Evolutionary conservation across 2,888 invertebrate genomes (phyloP).

Genomic region (Philhelius pedissequus): DNA sequence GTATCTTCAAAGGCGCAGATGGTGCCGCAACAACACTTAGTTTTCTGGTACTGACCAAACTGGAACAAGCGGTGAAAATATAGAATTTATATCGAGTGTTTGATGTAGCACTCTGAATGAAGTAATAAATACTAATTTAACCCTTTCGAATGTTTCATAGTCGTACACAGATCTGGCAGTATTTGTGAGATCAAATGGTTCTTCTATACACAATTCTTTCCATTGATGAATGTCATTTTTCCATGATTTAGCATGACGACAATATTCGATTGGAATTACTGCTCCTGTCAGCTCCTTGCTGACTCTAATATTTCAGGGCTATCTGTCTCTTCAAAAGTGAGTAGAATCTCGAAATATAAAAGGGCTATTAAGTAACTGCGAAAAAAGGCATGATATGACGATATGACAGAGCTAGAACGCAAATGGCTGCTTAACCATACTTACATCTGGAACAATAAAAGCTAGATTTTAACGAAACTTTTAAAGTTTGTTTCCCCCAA

Average conservation of each 20-base stretch:
- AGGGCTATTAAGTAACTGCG: no score
- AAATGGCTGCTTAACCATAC: no score
- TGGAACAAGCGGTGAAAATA: constrained; percentile 73
- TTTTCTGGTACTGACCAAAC: constrained; percentile 25
- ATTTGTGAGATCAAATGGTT: constrained; percentile 97
- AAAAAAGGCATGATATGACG: no score
- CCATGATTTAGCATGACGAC: constrained; percentile 83
- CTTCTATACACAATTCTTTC: constrained; percentile 96
- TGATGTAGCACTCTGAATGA: constrained; percentile 75
- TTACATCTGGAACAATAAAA: no score
- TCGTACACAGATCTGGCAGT: constrained; percentile 97
- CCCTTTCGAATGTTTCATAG: constrained; percentile 77
- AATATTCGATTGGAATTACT: constrained; percentile 86
- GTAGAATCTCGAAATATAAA: no score
- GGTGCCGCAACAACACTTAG: constrained; percentile 5
- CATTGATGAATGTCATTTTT: constrained; percentile 93
- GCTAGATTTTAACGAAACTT: no score
- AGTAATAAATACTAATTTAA: constrained; percentile 74
- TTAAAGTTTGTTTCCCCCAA: no score
- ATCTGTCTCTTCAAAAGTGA: no score
- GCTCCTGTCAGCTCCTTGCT: no score
- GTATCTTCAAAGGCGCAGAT: constrained; percentile 15
- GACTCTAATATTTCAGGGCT: no score
- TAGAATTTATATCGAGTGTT: constrained; percentile 73
- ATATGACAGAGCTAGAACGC: no score